Conservation (phyloP, 1,140 invertebrate genomes). For the Brevipalpus yothersi region DNA sequence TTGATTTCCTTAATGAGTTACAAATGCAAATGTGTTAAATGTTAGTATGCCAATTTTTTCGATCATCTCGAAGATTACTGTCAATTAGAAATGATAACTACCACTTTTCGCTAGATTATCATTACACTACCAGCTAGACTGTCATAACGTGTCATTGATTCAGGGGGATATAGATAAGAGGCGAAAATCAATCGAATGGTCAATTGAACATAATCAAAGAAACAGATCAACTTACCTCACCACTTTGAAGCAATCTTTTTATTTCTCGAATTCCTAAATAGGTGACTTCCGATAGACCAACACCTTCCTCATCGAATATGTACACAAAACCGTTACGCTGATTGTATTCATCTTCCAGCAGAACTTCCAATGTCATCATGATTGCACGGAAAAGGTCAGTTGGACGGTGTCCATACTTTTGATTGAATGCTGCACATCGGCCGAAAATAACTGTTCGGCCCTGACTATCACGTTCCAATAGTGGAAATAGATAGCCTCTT, state of each 20-base stretch:
- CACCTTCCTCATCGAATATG: slow-evolving; percentile 53
- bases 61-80: too few species aligned
- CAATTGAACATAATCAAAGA: background rate
- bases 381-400: slow-evolving; percentile 36
- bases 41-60: too few species aligned
- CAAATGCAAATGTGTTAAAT: too few species aligned
- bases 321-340: slow-evolving; percentile 50
- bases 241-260: slow-evolving; percentile 9
- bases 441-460: slow-evolving; percentile 43
- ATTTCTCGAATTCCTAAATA: slow-evolving; percentile 13
- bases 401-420: background rate
- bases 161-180: background rate
- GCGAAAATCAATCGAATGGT: background rate
- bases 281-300: slow-evolving; percentile 51
- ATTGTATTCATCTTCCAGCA: slow-evolving; percentile 52
- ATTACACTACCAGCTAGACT: too few species aligned
- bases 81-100: too few species aligned
- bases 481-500: slow-evolving; percentile 48
- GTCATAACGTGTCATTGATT: background rate
- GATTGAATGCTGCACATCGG: background rate
- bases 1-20: too few species aligned
- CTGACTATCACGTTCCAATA: slow-evolving; percentile 39
- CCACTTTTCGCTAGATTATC: too few species aligned
- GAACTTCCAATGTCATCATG: slow-evolving; percentile 41
- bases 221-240: slow-evolving; percentile 8